Base-by-base conservation (phyloP, 92 coral and sea anemone genomes). In the Epizoanthus scotinus region DNA sequence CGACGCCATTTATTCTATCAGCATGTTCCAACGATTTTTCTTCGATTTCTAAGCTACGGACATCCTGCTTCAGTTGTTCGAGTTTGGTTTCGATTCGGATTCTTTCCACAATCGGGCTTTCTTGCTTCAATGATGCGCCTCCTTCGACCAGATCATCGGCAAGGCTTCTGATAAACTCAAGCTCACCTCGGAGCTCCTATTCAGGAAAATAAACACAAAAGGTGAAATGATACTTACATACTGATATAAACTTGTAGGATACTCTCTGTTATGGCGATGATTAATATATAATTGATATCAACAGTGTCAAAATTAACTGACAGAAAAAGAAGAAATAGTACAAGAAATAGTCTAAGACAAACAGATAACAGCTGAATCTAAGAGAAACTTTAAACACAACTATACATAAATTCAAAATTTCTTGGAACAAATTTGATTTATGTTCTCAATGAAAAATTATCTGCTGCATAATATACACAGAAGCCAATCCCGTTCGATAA, bases 121-220 rank as follows among this genome's bases (percentile, higher is more conserved):
- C 79, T 26, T 78, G 75, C 36, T 79, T 79, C 47, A 92, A 68
- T 9, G 79, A 56, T 47, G 73, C 70, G 6, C 87, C 80, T 64
- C 78, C 72, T 31, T 81, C 89, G 8, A 55, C 64, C 10, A 90
- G 87, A 58, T 90, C 90, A 40, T 83, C 69, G 44, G 75, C 70
- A 5, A 90, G 86, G 74, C 87, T 85, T 70, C 84, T 79, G 54
- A 92, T 83, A 75, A 92, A 90, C 40, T 89, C 90, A 13, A 88
- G 55, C 77, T 92, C 92, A 52, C 87, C 84, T n/a, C 70, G 89
- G 27, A 90, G 83, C 52, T 92, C 94, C 97, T 92, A 38, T 34
- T 3, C 5, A 34, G 17, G 62, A 84, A 8, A 44, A 70, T 77
- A 67, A 52, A 78, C 44, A 78, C n/a, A 63, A 22, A 44, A 42